Evolutionary conservation across 2,888 invertebrate species (phyloP).

Genomic region (Ochlodes sylvanus): DNA sequence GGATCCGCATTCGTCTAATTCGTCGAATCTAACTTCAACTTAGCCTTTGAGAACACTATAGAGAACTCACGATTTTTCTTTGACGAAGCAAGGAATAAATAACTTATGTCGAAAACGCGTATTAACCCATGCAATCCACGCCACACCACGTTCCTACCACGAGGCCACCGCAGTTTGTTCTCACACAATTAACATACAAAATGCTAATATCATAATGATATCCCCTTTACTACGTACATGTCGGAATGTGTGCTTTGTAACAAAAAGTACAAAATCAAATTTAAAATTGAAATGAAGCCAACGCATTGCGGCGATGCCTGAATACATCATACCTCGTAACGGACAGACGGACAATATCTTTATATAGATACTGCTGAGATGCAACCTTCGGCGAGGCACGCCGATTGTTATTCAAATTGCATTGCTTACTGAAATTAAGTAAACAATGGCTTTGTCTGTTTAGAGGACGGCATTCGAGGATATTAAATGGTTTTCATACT

Average conservation of each 20-base stretch:
- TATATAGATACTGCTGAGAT: constrained; percentile 22
- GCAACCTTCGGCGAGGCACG: constrained; percentile 29
- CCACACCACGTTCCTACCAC: no score
- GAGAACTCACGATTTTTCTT: no score
- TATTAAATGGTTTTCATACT: neutral
- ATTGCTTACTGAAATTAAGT: constrained; percentile 33
- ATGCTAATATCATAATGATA: constrained; percentile 7
- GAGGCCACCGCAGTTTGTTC: neutral
- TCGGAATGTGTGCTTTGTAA: constrained; percentile 25
- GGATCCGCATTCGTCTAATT: no score
- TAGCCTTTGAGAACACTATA: no score
- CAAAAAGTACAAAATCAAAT: constrained; percentile 26
- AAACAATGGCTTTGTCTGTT: constrained; percentile 32
- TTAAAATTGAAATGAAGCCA: constrained; percentile 29
- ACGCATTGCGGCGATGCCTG: constrained; percentile 17
- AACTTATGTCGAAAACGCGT: no score
- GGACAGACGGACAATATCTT: constrained; percentile 31
- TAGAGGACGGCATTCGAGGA: constrained; percentile 7
- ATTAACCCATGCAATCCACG: no score
- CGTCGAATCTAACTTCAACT: no score
- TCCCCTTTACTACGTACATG: constrained; percentile 2
- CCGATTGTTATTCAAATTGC: constrained; percentile 35
- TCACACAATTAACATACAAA: neutral
- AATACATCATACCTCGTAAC: constrained; percentile 22
- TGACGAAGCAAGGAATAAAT: no score